phyloP scores from a whole-genome alignment of 2,797 vertebrate species.

The Pteronotus mesoamericanus region DNA sequence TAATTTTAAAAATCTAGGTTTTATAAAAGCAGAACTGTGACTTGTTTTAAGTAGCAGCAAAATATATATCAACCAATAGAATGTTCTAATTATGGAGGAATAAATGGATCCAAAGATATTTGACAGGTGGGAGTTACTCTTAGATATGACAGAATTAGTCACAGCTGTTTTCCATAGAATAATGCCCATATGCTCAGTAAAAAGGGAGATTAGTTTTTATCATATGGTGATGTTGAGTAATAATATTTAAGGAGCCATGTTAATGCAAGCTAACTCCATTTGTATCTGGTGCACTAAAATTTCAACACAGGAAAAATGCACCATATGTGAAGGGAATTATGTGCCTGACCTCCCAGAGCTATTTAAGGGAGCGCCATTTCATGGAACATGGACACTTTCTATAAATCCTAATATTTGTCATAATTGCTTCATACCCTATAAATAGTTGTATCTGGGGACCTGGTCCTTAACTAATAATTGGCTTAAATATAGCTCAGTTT shows the following conservation, averaged over 20 bases:
- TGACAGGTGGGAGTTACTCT: constrained; percentile 70
- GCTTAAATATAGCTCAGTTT: not conserved
- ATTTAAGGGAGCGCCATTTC: not conserved
- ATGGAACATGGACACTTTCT: not conserved
- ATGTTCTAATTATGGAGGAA: constrained; percentile 47
- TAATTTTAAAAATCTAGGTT: constrained; percentile 28
- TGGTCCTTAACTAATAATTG: not conserved
- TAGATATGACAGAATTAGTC: constrained; percentile 60
- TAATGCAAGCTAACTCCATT: constrained; percentile 58
- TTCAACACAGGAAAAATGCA: constrained; percentile 44
- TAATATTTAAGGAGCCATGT: constrained; percentile 61
- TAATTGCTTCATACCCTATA: constrained; percentile 2
- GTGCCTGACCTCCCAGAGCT: not conserved
- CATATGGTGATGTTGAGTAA: constrained; percentile 21
- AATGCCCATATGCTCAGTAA: constrained; percentile 43
- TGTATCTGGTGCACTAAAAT: constrained; percentile 64
- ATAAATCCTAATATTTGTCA: constrained; percentile 10
- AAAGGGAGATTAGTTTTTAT: constrained; percentile 66
- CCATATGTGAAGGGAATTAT: constrained; percentile 53
- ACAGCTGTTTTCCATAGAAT: constrained; percentile 68
- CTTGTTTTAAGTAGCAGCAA: constrained; percentile 18
- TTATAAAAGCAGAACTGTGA: not conserved
- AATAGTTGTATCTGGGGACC: not conserved
- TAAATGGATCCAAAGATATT: constrained; percentile 40
- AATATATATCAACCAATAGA: not conserved